Evolutionary conservation across 2,797 vertebrate species (phyloP), one percentile per base, ranked within the genome.

Genomic region (Cryptoprocta ferox): DNA sequence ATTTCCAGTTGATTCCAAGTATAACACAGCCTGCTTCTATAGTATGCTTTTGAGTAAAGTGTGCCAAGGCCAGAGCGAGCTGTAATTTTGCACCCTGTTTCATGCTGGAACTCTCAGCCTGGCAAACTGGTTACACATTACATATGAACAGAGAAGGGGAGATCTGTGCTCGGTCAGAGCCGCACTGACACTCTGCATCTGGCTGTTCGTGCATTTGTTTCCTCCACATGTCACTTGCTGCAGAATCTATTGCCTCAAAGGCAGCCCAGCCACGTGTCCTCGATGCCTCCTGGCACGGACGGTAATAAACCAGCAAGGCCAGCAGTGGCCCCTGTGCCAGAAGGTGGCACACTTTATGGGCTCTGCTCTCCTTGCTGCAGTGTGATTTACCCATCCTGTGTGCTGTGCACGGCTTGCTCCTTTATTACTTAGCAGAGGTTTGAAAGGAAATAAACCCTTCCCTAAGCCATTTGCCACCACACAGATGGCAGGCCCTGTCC

Each of bases 81-180:
- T 65, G 24, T 26, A 10, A 39, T 75, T 65, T 56, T 35, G 28
- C 9, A 21, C 8, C 76, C 30, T 5, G 2, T 48, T 88, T 70
- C 11, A 2, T 12, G 15, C 39, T 56, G 65, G 59, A 21, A 37
- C 35, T 73, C 39, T 50, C 68, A 28, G 42, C 15, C 2, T 4
- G 19, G 66, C 21, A 16, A 6, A 14, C 11, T 2, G 45, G 61
- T 24, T 1, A 6, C 13, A 1, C 4, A 0, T 5, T 18, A 3
- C 0, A 0, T 26, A 8, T 7, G 32, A n/a, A 19, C 15, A 45
- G 53, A 18, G 70, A 65, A 24, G 35, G 19, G 1, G 37, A 14
- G 12, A 15, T 3, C 16, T 32, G 10, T 3, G 39, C 26, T 78
- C 3, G 2, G 61, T 37, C 14, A 3, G 21, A 4, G 24, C 39